phyloP scores from a whole-genome alignment of 2,113 vertebrate species.

The Prionailurus viverrinus region DNA sequence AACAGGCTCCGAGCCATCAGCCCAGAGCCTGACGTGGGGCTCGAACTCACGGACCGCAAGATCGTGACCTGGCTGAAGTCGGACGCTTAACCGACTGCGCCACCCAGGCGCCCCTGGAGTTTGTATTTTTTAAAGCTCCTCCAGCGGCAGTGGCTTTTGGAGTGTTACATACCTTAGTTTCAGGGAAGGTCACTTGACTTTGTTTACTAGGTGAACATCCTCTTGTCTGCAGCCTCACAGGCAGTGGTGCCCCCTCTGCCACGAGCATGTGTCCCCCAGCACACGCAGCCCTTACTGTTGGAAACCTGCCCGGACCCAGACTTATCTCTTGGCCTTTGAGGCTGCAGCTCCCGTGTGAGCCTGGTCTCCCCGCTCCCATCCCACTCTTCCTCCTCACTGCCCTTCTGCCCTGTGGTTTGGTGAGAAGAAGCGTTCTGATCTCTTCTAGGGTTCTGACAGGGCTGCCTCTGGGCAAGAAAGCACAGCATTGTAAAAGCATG shows the following conservation, averaged over 20 bases:
- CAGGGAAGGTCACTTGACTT: not conserved
- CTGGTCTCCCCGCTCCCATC: not conserved
- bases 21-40: accelerated
- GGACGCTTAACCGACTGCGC: not conserved
- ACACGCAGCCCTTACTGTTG: not conserved
- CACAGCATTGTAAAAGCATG: not conserved
- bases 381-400: not conserved
- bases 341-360: not conserved
- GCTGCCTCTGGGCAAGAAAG: not conserved
- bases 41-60: not conserved
- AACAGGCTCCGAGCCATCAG: not conserved
- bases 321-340: not conserved
- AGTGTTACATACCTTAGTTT: not conserved
- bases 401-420: not conserved
- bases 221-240: not conserved
- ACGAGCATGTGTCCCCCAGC: not conserved
- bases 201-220: not conserved
- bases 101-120: not conserved
- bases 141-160: not conserved
- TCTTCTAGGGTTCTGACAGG: not conserved
- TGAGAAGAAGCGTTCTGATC: not conserved
- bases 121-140: not conserved
- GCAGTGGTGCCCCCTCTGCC: not conserved
- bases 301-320: not conserved
- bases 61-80: not conserved